Percentiles rank a stretch among this genome's conserved stretches.
Evolutionary conservation across 2,113 vertebrate species (phyloP).

Genomic region (Solea senegalensis): DNA sequence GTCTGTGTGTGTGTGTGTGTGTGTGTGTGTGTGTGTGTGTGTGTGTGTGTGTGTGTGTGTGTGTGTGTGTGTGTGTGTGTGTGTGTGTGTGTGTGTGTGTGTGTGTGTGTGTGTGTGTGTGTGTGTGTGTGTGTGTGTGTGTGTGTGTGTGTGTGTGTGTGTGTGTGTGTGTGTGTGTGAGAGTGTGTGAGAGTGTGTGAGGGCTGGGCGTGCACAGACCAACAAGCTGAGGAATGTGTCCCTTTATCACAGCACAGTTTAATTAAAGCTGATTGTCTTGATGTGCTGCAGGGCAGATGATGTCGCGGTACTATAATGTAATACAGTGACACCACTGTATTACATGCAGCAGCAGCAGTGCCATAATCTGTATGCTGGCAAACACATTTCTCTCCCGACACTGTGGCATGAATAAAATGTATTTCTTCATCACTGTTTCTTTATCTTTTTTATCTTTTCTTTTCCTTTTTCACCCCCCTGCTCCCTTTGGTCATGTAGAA

Average conservation of each 20-base stretch:
- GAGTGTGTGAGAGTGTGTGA: neutral
- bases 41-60: conserved; percentile 4
- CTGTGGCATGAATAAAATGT: conserved; percentile 22
- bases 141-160: neutral
- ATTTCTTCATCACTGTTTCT: conserved; percentile 15
- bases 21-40: conserved; percentile 20
- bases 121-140: conserved; percentile 21
- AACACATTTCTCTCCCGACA: conserved; percentile 22
- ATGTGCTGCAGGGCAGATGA: conserved; percentile 41
- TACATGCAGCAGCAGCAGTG: conserved; percentile 9
- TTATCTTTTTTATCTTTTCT: conserved; percentile 9
- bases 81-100: conserved; percentile 15
- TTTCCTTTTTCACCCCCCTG: neutral
- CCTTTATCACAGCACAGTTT: conserved; percentile 62
- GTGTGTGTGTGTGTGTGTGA: conserved; percentile 19
- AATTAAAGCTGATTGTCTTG: conserved; percentile 63
- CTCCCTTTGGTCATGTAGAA: conserved; percentile 9
- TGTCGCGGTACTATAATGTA: conserved; percentile 36
- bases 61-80: conserved; percentile 12
- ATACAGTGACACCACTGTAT: conserved; percentile 9
- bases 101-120: conserved; percentile 1
- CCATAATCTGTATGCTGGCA: conserved; percentile 17
- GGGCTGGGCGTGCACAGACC: neutral
- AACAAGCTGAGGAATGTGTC: conserved; percentile 44
- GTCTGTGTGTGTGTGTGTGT: conserved; percentile 22